Base-by-base conservation (phyloP, 2,797 vertebrate genomes). In the Sphenodon punctatus region DNA sequence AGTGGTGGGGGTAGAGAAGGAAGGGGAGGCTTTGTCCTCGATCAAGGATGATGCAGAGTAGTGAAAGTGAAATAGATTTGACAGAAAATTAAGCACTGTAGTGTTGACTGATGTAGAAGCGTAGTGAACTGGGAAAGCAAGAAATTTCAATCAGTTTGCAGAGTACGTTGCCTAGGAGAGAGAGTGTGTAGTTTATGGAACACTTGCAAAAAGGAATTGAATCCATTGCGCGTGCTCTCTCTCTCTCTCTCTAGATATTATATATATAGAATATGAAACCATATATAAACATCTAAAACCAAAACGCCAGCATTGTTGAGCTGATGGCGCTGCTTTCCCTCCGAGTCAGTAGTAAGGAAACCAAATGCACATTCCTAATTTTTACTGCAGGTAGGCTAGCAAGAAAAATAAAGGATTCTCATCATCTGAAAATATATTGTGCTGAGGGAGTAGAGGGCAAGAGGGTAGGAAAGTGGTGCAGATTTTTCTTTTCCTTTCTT, bases 231-330 rank as follows among this genome's bases (percentile, higher is more conserved):
- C n/a, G n/a, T n/a, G n/a, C n/a, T n/a, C n/a, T n/a, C n/a, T n/a
- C n/a, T n/a, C n/a, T n/a, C n/a, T n/a, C n/a, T n/a, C n/a, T n/a
- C n/a, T n/a, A n/a, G n/a, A n/a, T n/a, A n/a, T n/a, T n/a, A n/a
- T n/a, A n/a, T n/a, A 17, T 8, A 30, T 51, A 27, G 17, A 30
- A 30, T 53, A 53, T 16, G 53, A 15, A 27, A 53, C 53, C 30
- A 12, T 58, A 58, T 12, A 22, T 20, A 36, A 36, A 22, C 23
- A 0, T 0, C 16, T 19, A 23, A 15, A 27, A n/a, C n/a, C 19
- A 4, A n/a, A 43, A 2, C 27, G 13, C 14, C 41, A 67, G 64
- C 14, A 55, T n/a, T 25, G 23, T 46, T 34, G 14, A 30, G 34
- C 30, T 34, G 23, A 55, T 64, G 10, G 14, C 22, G 3, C 10